Evolutionary conservation across 2,113 vertebrate genomes (phyloP).

Genomic region (Psilopogon haemacephalus): DNA sequence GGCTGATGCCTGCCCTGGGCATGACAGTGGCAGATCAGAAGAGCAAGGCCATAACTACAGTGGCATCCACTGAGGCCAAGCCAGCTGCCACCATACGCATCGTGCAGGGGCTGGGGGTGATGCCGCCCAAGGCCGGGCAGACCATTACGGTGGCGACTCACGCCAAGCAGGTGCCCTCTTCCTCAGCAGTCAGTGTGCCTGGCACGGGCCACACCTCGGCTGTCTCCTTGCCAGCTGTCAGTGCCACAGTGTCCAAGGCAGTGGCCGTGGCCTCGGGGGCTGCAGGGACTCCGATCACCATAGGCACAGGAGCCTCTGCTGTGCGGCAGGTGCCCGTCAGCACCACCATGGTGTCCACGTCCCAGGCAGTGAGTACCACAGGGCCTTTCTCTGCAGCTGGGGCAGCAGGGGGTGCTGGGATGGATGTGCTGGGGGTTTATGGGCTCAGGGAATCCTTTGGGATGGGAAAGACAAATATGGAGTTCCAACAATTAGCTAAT

Average conservation of each 20-base stretch:
- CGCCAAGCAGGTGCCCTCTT: conserved; percentile 77
- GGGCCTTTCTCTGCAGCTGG: neutral
- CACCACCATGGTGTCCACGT: conserved; percentile 85
- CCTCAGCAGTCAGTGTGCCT: conserved; percentile 62
- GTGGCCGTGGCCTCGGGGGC: conserved; percentile 81
- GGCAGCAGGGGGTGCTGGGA: neutral
- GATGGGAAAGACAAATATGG: too few species aligned
- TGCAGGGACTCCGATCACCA: conserved; percentile 79
- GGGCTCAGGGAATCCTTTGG: too few species aligned
- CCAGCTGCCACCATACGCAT: conserved; percentile 90
- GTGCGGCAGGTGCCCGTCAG: conserved; percentile 90
- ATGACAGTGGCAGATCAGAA: conserved; percentile 91
- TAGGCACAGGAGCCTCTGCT: conserved; percentile 82
- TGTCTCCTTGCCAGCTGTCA: conserved; percentile 82
- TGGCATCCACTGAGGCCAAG: conserved; percentile 84
- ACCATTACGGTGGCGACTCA: conserved; percentile 86
- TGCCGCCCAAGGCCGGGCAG: conserved; percentile 89
- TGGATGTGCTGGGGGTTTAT: neutral
- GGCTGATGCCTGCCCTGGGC: conserved; percentile 93
- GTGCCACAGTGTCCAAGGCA: conserved; percentile 81
- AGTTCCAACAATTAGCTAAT: too few species aligned
- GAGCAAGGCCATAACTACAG: conserved; percentile 79
- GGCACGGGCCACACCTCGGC: conserved; percentile 79
- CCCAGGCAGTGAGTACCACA: conserved; percentile 84
- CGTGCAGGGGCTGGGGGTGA: conserved; percentile 91